Percentiles rank a stretch among this genome's conserved stretches.
phyloP scores from a whole-genome alignment of 2,888 invertebrate genomes.

The Sabatieria punctata region DNA sequence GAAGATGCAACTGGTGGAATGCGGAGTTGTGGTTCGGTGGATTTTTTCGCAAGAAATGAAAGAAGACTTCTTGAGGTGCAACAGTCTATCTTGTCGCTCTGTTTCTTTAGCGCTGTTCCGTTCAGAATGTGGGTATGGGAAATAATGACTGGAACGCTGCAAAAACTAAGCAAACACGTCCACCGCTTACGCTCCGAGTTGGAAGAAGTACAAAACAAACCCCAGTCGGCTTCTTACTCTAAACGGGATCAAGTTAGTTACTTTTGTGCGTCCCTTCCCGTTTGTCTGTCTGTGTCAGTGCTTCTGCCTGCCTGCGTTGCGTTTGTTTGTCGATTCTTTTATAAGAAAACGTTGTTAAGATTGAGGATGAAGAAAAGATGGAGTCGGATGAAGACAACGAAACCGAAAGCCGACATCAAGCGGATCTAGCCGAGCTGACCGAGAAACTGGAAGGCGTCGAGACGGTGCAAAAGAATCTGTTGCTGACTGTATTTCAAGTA shows the following conservation, averaged over 20 bases:
- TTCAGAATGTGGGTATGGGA: slow-evolving; percentile 82
- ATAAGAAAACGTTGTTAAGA: slow-evolving; percentile 8
- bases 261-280: too few species aligned
- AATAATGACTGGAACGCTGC: slow-evolving; percentile 78
- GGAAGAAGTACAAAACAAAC: slow-evolving; percentile 51
- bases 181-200: slow-evolving; percentile 57
- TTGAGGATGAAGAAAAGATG: slow-evolving; percentile 10
- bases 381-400: slow-evolving; percentile 7
- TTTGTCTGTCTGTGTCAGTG: too few species aligned
- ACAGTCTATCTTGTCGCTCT: background rate
- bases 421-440: background rate
- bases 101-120: background rate
- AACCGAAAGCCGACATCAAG: too few species aligned
- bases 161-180: slow-evolving; percentile 90
- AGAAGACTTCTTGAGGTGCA: slow-evolving; percentile 17
- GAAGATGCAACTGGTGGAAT: slow-evolving; percentile 89
- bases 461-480: slow-evolving; percentile 17
- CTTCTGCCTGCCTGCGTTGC: too few species aligned
- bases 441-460: slow-evolving; percentile 11
- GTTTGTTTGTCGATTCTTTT: too few species aligned
- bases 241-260: too few species aligned
- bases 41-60: slow-evolving; percentile 25
- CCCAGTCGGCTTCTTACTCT: too few species aligned
- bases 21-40: slow-evolving; percentile 92
- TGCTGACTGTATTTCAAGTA: slow-evolving; percentile 22